Base-by-base conservation (phyloP, 2,113 vertebrate species). In the Prunella himalayana region DNA sequence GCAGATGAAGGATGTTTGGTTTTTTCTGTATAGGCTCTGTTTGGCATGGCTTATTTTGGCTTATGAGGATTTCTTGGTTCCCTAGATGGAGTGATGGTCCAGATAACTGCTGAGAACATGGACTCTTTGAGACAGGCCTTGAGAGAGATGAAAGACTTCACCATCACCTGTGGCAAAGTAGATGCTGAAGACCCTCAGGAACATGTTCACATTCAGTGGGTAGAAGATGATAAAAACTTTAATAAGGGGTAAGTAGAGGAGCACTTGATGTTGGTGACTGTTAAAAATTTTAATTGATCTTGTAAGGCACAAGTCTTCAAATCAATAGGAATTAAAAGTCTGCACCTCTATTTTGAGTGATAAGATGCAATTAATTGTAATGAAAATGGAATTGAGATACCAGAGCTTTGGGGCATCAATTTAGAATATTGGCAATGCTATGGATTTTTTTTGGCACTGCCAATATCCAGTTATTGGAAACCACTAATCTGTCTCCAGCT, bases 121-220 rank as follows among this genome's bases (percentile, higher is more conserved):
- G 99, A 99, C 83, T 98, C 98, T 22, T 82, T 99, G 95, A 98
- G 99, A 82, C 99, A 99, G 97, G 98, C 99, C 15, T 97, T 99
- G 97, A 98, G 98, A 84, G 99, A 99, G 96, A 99, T 99, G 99
- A 99, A 99, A 97, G 99, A 99, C 98, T 99, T 99, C 94, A 99
- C 97, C 90, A 98, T 99, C 96, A 98, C 98, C 21, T 99, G 99
- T 35, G 99, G 99, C 47, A 99, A 99, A 97, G 98, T 97, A 3
- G 99, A 99, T 79, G 98, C 98, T 37, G 99, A 99, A 97, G 99
- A 99, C 25, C 99, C 98, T 92, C 99, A 99, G 98, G 99, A 99
- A 93, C 98, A 99, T 0, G 98, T 99, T 88, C 98, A 98, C 83
- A 97, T 99, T 94, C 99, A 99, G 96, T 99, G 99, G 99, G 98